Conservation (phyloP, 2,113 vertebrate species). For the Protobothrops flavoviridis region DNA sequence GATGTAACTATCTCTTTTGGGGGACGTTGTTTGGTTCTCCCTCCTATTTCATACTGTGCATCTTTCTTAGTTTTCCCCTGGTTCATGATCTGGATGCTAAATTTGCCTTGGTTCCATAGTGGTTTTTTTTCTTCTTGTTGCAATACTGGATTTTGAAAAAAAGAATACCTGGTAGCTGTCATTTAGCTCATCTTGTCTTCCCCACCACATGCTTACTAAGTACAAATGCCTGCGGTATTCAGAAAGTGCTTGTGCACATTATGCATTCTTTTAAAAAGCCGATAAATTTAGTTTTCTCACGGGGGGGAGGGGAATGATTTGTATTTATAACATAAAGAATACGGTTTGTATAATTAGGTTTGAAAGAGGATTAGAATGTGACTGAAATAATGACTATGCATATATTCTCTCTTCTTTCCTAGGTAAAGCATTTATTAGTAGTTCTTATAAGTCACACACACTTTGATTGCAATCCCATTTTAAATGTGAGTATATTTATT, state of each 20-base stretch:
- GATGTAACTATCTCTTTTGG: background rate
- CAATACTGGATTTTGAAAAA: background rate
- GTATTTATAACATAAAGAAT: background rate
- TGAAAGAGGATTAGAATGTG: slow-evolving; percentile 6
- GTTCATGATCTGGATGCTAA: background rate
- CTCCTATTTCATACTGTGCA: background rate
- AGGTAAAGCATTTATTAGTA: slow-evolving; percentile 21
- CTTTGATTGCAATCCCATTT: slow-evolving; percentile 30
- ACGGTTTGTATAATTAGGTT: background rate
- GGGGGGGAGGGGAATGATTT: background rate
- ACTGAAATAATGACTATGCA: slow-evolving; percentile 5
- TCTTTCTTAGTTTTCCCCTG: background rate
- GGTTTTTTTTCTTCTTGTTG: background rate
- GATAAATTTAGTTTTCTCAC: background rate
- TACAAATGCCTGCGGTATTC: background rate
- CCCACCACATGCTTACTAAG: background rate
- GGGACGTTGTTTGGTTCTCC: background rate
- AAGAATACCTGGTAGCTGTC: background rate
- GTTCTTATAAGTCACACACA: background rate
- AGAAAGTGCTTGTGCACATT: background rate
- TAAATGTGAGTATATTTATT: slow-evolving; percentile 23
- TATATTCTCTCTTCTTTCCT: background rate
- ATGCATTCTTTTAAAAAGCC: background rate
- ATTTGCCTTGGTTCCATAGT: background rate
- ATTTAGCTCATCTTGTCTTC: background rate